These are phyloP conservation scores for Parnassius apollo DNA, from an alignment of 2,888 invertebrate genomes.

Conservation along the genomic window DNA sequence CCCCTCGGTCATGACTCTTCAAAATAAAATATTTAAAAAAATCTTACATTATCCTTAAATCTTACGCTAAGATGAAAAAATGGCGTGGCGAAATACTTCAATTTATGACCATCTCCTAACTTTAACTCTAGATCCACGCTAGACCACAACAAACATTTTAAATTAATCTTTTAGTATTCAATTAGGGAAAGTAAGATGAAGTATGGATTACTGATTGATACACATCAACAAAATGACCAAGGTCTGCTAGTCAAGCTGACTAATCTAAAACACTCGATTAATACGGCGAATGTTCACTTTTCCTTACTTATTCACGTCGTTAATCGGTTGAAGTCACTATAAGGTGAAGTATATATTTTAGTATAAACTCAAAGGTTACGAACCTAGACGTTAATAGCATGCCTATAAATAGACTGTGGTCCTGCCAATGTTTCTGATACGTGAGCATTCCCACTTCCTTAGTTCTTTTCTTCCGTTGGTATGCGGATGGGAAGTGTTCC, in stretches of 20 bases:
- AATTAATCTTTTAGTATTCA: constrained; percentile 3
- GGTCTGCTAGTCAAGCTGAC: constrained; percentile 12
- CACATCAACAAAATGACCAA: constrained; percentile 14
- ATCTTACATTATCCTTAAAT: too few species aligned
- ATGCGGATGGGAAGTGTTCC: constrained; percentile 23
- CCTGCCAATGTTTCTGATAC: constrained; percentile 10
- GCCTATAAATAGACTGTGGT: constrained; percentile 10
- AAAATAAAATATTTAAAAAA: too few species aligned
- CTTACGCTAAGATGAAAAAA: too few species aligned
- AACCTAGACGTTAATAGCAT: not conserved
- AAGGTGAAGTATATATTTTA: constrained; percentile 12
- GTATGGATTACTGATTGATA: not conserved
- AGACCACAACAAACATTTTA: too few species aligned
- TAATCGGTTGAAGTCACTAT: constrained; percentile 8
- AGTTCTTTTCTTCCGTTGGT: not conserved
- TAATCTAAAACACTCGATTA: constrained; percentile 16
- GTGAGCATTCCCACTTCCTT: constrained; percentile 19
- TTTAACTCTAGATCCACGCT: too few species aligned
- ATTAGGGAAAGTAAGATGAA: constrained; percentile 7
- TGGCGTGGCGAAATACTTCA: too few species aligned
- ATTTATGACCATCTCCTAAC: too few species aligned
- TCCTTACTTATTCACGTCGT: constrained; percentile 21
- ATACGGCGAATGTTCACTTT: constrained; percentile 9
- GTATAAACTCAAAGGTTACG: constrained; percentile 9
- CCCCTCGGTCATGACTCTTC: too few species aligned